phyloP scores from a whole-genome alignment of 2,888 invertebrate genomes.

The Gibbula magus region DNA sequence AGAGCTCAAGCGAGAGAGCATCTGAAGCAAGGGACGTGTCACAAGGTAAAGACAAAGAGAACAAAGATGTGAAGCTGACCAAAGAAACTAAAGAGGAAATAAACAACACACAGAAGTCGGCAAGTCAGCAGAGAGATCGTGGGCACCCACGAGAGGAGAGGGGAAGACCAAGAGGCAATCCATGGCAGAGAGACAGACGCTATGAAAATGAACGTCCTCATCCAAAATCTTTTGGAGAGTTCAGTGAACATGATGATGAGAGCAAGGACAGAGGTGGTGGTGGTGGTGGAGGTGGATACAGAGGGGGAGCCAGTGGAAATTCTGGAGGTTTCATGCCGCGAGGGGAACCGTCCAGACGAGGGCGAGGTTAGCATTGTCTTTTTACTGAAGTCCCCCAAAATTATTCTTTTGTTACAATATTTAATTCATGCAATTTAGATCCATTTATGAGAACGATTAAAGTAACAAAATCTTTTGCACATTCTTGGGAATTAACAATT shows the following conservation, averaged over 20 bases:
- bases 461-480: too few relatives aligned
- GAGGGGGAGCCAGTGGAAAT: conserved; percentile 8
- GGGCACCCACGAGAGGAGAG: conserved; percentile 31
- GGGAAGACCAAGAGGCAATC: not conserved
- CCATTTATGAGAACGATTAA: too few relatives aligned
- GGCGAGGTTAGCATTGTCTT: conserved; percentile 77
- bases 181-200: conserved; percentile 23
- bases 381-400: not conserved
- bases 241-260: conserved; percentile 21
- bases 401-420: too few relatives aligned
- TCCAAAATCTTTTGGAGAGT: not conserved
- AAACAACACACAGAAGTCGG: conserved; percentile 27
- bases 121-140: conserved; percentile 25
- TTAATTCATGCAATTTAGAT: too few relatives aligned
- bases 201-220: conserved; percentile 20
- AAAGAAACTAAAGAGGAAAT: conserved; percentile 31
- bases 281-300: conserved; percentile 23
- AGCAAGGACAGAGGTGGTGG: conserved; percentile 26
- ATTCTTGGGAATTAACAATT: not conserved
- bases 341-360: conserved; percentile 91
- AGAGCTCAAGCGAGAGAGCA: conserved; percentile 56
- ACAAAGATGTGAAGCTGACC: conserved; percentile 34
- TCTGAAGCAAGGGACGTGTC: conserved; percentile 45
- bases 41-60: conserved; percentile 40
- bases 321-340: conserved; percentile 82